These are phyloP conservation scores for Dolichopus griseipennis DNA, from an alignment of 2,888 invertebrate species.

Conservation along the genomic window DNA sequence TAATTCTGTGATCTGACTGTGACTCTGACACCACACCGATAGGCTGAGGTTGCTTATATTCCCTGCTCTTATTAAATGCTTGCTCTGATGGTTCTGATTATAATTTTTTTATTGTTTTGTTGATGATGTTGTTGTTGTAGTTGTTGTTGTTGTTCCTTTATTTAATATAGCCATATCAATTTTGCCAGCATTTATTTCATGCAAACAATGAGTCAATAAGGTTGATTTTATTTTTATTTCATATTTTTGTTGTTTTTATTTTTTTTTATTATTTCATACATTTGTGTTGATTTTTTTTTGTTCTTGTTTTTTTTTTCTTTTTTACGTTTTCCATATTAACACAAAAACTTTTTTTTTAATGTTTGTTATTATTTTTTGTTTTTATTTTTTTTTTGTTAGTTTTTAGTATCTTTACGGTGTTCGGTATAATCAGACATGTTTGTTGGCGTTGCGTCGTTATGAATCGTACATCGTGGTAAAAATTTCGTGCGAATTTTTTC, in stretches of 20 bases:
- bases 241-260: not conserved
- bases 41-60: too few species aligned
- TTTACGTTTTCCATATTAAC: not conserved
- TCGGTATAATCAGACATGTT: conserved; percentile 4
- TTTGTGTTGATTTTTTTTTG: not conserved
- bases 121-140: too few species aligned
- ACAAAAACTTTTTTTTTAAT: not conserved
- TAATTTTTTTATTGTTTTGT: too few species aligned
- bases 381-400: not conserved
- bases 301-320: not conserved
- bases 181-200: conserved; percentile 6
- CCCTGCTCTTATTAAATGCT: too few species aligned
- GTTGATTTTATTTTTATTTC: not conserved
- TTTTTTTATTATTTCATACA: too few species aligned
- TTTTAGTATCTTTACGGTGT: conserved; percentile 6
- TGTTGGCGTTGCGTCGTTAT: conserved; percentile 1
- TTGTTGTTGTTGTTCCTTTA: too few species aligned
- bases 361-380: not conserved
- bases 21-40: too few species aligned
- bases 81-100: too few species aligned
- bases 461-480: not conserved
- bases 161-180: not conserved
- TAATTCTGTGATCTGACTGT: too few species aligned
- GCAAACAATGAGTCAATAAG: conserved; percentile 6
- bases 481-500: conserved; percentile 4